Percentiles rank a stretch among this genome's conserved stretches.
Conservation (phyloP, 1,140 invertebrate species). For the Nasonia longicornis region DNA sequence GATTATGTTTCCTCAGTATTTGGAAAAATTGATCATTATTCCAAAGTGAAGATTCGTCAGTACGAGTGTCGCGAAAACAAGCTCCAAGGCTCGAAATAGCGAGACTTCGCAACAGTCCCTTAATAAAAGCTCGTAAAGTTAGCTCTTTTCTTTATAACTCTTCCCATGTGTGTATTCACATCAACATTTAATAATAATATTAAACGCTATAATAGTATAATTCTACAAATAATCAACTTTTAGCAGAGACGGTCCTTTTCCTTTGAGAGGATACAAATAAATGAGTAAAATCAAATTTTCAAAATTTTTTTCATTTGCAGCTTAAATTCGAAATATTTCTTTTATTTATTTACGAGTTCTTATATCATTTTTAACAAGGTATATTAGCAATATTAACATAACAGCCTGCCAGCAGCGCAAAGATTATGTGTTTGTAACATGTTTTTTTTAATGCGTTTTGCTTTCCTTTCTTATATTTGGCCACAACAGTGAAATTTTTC, state of each 20-base stretch:
- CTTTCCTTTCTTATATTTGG: constrained; percentile 47
- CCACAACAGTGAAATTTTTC: constrained; percentile 54
- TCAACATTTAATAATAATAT: constrained; percentile 56
- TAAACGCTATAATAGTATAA: constrained; percentile 50
- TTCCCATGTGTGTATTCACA: constrained; percentile 40
- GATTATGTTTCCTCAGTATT: constrained; percentile 35
- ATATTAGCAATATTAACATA: constrained; percentile 66
- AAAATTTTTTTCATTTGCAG: constrained; percentile 46
- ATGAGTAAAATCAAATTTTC: constrained; percentile 47
- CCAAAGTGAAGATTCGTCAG: constrained; percentile 21
- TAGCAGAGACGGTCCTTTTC: constrained; percentile 54
- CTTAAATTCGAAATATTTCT: constrained; percentile 55
- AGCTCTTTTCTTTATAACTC: constrained; percentile 36
- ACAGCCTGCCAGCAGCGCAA: constrained; percentile 69
- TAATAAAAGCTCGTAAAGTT: constrained; percentile 24
- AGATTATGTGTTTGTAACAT: constrained; percentile 49
- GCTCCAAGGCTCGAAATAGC: constrained; percentile 25
- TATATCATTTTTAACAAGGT: constrained; percentile 61
- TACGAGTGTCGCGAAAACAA: constrained; percentile 32
- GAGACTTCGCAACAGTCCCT: constrained; percentile 16
- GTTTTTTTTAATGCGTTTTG: constrained; percentile 42
- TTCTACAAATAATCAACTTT: constrained; percentile 61
- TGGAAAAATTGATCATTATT: constrained; percentile 41
- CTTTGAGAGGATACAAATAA: constrained; percentile 43
- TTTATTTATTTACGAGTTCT: constrained; percentile 58